These are phyloP conservation scores for Meteorus colon DNA, from an alignment of 2,888 invertebrate genomes.

Conservation along the genomic window DNA sequence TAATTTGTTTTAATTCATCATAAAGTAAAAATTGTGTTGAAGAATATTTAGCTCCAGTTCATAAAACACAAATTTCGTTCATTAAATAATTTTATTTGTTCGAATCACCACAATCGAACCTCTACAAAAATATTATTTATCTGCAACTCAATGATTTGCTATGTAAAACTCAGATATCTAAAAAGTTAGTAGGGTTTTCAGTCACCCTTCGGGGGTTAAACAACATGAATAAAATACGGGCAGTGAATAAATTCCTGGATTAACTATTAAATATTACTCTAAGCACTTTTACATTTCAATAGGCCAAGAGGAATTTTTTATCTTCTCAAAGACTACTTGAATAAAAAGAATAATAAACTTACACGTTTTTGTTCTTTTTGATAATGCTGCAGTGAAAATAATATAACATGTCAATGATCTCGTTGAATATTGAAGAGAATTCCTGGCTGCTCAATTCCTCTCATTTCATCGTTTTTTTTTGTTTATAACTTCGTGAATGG, in stretches of 20 bases:
- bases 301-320: not conserved
- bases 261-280: not conserved
- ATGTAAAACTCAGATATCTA: not conserved
- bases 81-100: constrained; percentile 3
- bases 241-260: constrained; percentile 1
- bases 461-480: not conserved
- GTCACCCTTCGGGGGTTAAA: not conserved
- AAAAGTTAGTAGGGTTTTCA: not conserved
- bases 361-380: not conserved
- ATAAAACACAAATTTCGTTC: not conserved
- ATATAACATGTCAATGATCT: constrained; percentile 28
- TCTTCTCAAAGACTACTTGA: not conserved
- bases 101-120: not conserved
- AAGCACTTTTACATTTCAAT: not conserved
- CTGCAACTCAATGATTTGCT: not conserved
- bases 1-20: too few relatives aligned
- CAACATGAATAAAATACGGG: constrained; percentile 5
- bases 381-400: constrained; percentile 5
- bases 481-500: not conserved
- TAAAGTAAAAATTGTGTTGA: too few relatives aligned
- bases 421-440: constrained; percentile 23
- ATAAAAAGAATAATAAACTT: constrained; percentile 21
- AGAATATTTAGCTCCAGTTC: not conserved
- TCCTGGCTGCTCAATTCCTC: not conserved
- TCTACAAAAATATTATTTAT: not conserved